These are phyloP conservation scores for Leptoclinus maculatus DNA, from an alignment of 2,797 vertebrate species.

Conservation along the genomic window DNA sequence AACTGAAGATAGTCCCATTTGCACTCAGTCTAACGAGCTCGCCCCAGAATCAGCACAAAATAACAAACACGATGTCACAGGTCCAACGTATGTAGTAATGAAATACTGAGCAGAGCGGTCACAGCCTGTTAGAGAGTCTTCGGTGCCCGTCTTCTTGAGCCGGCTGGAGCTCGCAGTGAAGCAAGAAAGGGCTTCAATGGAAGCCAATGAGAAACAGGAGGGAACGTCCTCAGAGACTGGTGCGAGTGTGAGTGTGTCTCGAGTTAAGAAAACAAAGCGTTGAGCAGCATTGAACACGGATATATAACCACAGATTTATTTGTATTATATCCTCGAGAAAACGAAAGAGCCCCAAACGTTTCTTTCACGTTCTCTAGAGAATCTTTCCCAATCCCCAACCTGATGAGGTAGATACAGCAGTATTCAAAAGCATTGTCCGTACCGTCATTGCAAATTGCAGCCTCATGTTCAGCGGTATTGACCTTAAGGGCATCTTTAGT, in stretches of 20 bases:
- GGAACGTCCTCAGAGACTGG: background rate
- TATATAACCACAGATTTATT: constrained; percentile 3
- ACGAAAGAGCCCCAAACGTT: background rate
- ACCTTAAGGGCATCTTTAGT: constrained; percentile 16
- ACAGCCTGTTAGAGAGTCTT: background rate
- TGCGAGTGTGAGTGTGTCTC: background rate
- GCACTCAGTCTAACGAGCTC: background rate
- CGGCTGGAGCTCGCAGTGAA: background rate
- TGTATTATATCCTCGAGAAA: background rate
- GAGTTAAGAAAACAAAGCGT: background rate
- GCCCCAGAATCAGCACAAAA: constrained; percentile 1
- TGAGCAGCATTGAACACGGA: background rate
- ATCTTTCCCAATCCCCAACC: background rate
- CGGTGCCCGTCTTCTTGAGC: background rate
- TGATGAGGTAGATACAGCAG: background rate
- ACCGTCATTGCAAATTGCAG: background rate
- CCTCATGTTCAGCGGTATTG: background rate
- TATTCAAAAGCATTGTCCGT: background rate
- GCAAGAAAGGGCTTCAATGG: constrained; percentile 13
- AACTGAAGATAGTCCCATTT: constrained; percentile 3
- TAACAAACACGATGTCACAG: background rate
- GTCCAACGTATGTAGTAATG: background rate
- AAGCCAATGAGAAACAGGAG: background rate
- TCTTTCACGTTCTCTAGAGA: background rate
- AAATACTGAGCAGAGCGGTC: background rate